Conservation (phyloP, 2,113 vertebrate species). For the Lontra canadensis region DNA sequence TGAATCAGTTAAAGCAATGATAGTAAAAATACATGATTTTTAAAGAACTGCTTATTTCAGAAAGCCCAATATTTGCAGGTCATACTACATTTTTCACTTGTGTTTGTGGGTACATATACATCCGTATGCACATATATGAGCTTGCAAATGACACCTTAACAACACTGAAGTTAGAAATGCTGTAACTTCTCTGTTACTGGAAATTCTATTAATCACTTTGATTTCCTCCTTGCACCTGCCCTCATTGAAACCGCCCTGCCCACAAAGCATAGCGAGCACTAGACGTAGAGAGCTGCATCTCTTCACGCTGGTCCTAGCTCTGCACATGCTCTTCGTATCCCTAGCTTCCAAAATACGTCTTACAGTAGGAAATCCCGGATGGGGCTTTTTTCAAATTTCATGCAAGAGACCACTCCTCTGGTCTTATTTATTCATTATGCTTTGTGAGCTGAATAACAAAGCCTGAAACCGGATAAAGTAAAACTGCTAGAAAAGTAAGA, state of each 20-base stretch:
- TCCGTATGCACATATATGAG: background rate
- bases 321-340: accelerated
- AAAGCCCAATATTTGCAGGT: background rate
- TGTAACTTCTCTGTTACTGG: background rate
- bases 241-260: background rate
- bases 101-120: accelerated
- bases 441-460: background rate
- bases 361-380: background rate
- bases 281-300: background rate
- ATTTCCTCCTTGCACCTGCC: background rate
- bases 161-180: background rate
- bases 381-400: background rate
- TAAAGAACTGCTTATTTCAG: background rate
- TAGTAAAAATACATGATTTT: background rate
- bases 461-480: background rate
- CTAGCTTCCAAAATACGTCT: background rate
- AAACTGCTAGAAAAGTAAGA: background rate
- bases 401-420: background rate
- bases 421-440: background rate
- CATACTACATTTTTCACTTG: background rate
- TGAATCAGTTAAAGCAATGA: background rate
- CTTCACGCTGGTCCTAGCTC: too few species aligned
- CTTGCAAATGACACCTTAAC: background rate
- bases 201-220: background rate
- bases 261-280: background rate